These are phyloP conservation scores for Cephus spinipes DNA, from an alignment of 2,888 invertebrate genomes.

Conservation along the genomic window DNA sequence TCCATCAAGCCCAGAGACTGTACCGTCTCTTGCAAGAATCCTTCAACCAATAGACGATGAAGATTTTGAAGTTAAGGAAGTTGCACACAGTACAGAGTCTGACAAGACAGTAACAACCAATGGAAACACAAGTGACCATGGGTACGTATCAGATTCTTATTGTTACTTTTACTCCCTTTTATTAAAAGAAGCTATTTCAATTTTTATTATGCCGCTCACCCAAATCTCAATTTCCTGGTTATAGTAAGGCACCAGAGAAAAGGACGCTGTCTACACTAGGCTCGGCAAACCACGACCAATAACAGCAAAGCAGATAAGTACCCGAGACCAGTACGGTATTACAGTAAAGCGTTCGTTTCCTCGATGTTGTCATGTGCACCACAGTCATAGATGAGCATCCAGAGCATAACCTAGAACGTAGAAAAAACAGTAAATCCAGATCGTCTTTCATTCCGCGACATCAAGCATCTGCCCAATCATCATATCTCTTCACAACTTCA, in stretches of 20 bases:
- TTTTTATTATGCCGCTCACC: neutral
- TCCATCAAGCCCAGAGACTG: constrained; percentile 36
- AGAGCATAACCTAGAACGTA: constrained; percentile 46
- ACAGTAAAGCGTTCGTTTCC: constrained; percentile 44
- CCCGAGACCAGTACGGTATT: constrained; percentile 38
- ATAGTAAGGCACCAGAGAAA: constrained; percentile 20
- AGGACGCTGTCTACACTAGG: constrained; percentile 14
- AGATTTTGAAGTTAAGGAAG: constrained; percentile 32
- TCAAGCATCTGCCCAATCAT: constrained; percentile 10
- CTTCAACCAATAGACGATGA: constrained; percentile 47
- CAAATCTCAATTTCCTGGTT: constrained; percentile 3
- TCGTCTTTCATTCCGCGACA: constrained; percentile 13
- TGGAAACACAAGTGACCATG: constrained; percentile 36
- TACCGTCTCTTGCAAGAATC: constrained; percentile 41
- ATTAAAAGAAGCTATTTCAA: neutral
- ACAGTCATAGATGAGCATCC: constrained; percentile 46
- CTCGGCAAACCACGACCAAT: constrained; percentile 19
- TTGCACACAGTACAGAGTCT: constrained; percentile 28
- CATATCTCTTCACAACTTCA: too few relatives aligned
- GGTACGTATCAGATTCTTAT: constrained; percentile 31
- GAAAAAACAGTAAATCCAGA: constrained; percentile 21
- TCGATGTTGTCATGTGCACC: constrained; percentile 53
- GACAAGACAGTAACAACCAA: constrained; percentile 35
- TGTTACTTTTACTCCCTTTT: too few relatives aligned
- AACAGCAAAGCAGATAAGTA: constrained; percentile 52